Base-by-base conservation (phyloP, 2,888 invertebrate species). In the Drosophila eohydei region DNA sequence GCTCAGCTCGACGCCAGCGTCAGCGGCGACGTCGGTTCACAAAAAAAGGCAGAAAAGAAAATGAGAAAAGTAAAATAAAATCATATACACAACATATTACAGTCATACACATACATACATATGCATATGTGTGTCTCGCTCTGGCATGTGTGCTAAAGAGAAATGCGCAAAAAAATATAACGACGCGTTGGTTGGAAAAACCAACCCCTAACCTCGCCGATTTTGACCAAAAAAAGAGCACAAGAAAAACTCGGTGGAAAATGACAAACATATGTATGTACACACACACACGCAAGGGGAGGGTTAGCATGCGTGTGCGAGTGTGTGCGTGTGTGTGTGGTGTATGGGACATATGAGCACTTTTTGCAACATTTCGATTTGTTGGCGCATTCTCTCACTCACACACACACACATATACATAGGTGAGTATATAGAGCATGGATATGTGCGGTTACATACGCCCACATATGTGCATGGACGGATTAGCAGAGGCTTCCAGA, bases 281-380 rank as follows among this genome's bases (percentile, higher is more conserved):
- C 69, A 69, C 58, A 60, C 55, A 51, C 60, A 60, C 50, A 61
- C 54, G 43, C 61, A 70, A 60, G 61, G 66, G 74, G 78, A 81
- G 80, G 80, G 83, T 78, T 85, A 55, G 44, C 66, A 78, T 62
- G 70, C 74, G 70, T 67, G 72, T 67, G 61, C 66, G 67, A 58
- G 43, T 71, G 68, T 68, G 72, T 60, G 63, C 70, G 65, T 69
- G 40, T 44, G 51, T 66, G 67, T 54, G 56, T 74, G 75, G 66
- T 74, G 75, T 80, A 74, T 64, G 68, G 62, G 68, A 72, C 83
- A 88, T 83, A 77, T 88, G 88, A 82, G 89, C 67, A 71, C 75
- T 85, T 89, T 85, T 89, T 88, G 89, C 88, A 88, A 88, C 89
- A 89, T 88, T 88, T 88, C 88, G 83, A 89, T 88, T 88, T 88